A percentile compares a stretch with the other conserved stretches of the same genome.
Conservation (phyloP, 2,113 vertebrate genomes). For the Manacus vitellinus region DNA sequence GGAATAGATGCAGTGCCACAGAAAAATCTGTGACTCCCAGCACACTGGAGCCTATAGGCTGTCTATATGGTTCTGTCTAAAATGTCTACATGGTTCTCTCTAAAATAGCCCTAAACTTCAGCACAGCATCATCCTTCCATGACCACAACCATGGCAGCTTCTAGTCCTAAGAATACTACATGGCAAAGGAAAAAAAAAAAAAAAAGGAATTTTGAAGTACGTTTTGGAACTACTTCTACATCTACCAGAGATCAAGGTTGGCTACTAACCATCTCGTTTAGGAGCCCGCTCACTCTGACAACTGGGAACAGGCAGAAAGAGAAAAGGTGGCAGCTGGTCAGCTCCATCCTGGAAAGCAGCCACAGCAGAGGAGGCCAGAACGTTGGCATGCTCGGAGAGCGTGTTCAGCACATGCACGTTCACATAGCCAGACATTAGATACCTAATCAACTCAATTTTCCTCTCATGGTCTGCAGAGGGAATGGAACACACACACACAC, state of each 20-base stretch:
- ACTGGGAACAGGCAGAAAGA: conserved; percentile 83
- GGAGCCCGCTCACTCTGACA: conserved; percentile 83
- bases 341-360: conserved; percentile 87
- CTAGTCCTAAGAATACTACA: not conserved
- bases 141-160: not conserved
- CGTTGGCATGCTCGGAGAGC: conserved; percentile 88
- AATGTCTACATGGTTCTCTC: not conserved
- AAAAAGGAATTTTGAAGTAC: not conserved
- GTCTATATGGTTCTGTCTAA: not conserved
- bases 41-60: not conserved
- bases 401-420: conserved; percentile 86
- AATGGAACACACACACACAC: conserved; percentile 14
- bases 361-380: conserved; percentile 86
- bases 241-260: conserved; percentile 50
- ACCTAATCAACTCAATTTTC: conserved; percentile 90
- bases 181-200: not conserved
- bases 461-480: conserved; percentile 85
- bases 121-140: not conserved
- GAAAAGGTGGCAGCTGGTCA: conserved; percentile 86
- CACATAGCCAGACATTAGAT: conserved; percentile 91
- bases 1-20: not conserved
- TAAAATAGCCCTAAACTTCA: not conserved
- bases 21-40: not conserved
- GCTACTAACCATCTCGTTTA: conserved; percentile 90
- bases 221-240: conserved; percentile 33